phyloP scores from a whole-genome alignment of 2,113 vertebrate genomes.

The Ifrita kowaldi region DNA sequence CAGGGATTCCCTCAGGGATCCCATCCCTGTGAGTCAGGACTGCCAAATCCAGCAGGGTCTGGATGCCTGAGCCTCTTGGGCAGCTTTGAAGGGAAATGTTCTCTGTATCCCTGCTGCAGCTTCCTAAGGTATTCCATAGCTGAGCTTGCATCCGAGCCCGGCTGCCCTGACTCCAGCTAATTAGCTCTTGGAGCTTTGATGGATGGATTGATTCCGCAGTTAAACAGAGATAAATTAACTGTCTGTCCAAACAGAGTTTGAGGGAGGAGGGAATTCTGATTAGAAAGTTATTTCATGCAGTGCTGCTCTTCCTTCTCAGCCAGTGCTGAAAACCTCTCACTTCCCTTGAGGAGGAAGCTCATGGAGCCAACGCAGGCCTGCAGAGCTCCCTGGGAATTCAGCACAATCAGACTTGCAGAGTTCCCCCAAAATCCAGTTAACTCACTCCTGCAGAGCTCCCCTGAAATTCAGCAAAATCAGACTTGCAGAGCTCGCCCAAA shows the following conservation, averaged over 20 bases:
- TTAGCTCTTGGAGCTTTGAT: conserved; percentile 62
- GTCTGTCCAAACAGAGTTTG: conserved; percentile 53
- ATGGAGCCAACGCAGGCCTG: not conserved
- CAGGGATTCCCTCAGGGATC: not conserved
- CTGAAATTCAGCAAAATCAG: rapidly evolving
- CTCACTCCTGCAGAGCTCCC: rapidly evolving
- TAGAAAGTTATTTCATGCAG: conserved; percentile 57
- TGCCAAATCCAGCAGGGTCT: not conserved
- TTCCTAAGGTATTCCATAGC: not conserved
- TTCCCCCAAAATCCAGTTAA: rapidly evolving
- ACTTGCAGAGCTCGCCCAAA: rapidly evolving
- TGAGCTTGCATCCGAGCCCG: not conserved
- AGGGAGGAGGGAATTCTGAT: conserved; percentile 61
- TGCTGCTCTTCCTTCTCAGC: conserved; percentile 25
- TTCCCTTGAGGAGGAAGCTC: not conserved
- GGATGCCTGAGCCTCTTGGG: not conserved
- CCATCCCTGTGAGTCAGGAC: rapidly evolving
- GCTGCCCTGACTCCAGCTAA: conserved; percentile 43
- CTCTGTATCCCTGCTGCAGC: not conserved
- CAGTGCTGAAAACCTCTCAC: not conserved
- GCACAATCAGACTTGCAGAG: not conserved
- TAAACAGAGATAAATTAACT: conserved; percentile 72
- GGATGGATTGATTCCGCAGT: conserved; percentile 64
- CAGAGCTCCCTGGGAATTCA: not conserved
- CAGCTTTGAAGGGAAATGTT: not conserved